A percentile compares a stretch with the other conserved stretches of the same genome.
Evolutionary conservation across 1,140 invertebrate genomes (phyloP).

Genomic region (Tetramorium parvispinum): DNA sequence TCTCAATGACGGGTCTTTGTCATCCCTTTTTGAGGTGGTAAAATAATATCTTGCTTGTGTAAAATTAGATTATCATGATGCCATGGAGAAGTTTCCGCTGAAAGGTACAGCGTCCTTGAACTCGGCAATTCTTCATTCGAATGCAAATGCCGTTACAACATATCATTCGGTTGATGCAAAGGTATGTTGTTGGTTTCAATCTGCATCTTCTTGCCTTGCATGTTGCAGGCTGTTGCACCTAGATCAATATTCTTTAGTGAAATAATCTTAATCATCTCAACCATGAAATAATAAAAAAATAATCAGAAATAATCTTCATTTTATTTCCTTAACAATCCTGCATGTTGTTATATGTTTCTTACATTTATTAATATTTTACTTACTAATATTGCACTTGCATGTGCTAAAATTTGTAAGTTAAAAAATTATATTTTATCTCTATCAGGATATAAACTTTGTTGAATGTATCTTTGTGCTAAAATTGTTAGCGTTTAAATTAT

Average conservation of each 20-base stretch:
- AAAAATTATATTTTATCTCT: conserved; percentile 56
- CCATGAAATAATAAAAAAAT: no score
- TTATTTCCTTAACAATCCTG: background rate
- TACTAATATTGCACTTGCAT: background rate
- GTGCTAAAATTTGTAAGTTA: background rate
- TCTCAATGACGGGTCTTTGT: background rate
- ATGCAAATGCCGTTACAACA: conserved; percentile 80
- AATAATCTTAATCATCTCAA: background rate
- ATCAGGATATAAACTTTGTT: conserved; percentile 8
- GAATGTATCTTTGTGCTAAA: conserved; percentile 30
- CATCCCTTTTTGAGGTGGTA: background rate
- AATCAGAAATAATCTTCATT: background rate
- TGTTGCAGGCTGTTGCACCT: background rate
- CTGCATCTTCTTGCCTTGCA: conserved; percentile 36
- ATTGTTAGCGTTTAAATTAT: background rate
- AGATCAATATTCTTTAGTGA: background rate
- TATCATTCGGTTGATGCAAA: conserved; percentile 84
- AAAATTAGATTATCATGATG: conserved; percentile 70
- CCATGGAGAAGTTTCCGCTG: conserved; percentile 85
- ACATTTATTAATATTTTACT: background rate
- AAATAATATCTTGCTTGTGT: conserved; percentile 44
- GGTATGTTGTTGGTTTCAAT: conserved; percentile 47
- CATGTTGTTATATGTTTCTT: background rate
- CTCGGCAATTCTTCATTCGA: conserved; percentile 79
- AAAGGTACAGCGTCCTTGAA: conserved; percentile 82